Percentiles rank a stretch among this genome's conserved stretches.
phyloP scores from a whole-genome alignment of 2,888 invertebrate species.

The Leistus spinibarbis region DNA sequence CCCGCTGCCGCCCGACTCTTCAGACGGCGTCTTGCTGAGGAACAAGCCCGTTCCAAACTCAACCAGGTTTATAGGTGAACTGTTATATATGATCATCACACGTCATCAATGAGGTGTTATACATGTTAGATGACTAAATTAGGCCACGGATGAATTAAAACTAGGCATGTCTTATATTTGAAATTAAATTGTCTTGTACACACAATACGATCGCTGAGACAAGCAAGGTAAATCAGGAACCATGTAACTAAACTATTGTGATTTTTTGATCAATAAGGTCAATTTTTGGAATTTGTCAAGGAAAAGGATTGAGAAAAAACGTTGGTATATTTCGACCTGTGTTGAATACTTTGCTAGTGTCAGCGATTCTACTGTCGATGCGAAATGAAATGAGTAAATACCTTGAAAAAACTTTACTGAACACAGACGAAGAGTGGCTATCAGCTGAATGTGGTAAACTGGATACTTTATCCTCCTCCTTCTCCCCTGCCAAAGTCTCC shows the following conservation, averaged over 20 bases:
- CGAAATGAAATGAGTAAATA: too few species aligned
- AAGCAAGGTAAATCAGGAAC: too few species aligned
- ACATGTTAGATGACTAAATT: too few species aligned
- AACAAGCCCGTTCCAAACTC: slow-evolving; percentile 95
- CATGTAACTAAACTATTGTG: too few species aligned
- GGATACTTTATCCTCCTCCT: slow-evolving; percentile 62
- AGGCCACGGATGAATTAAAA: neutral
- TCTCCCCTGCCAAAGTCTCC: slow-evolving; percentile 82
- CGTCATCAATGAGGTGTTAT: slow-evolving; percentile 22
- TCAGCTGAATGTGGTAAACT: slow-evolving; percentile 57
- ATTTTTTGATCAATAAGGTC: too few species aligned
- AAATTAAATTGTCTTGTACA: too few species aligned
- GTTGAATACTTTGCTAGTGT: too few species aligned
- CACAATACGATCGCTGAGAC: too few species aligned
- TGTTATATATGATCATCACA: slow-evolving; percentile 54
- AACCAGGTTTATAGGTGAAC: slow-evolving; percentile 93
- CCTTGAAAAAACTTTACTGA: slow-evolving; percentile 93
- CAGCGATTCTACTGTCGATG: too few species aligned
- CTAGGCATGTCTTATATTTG: neutral
- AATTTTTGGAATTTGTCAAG: too few species aligned
- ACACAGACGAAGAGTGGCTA: slow-evolving; percentile 72
- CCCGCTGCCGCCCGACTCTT: slow-evolving; percentile 75
- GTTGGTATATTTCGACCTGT: too few species aligned
- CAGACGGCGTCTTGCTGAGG: slow-evolving; percentile 89
- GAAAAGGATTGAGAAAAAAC: too few species aligned